These are phyloP conservation scores for Rhea pennata DNA, from an alignment of 2,113 vertebrate genomes.

Conservation along the genomic window DNA sequence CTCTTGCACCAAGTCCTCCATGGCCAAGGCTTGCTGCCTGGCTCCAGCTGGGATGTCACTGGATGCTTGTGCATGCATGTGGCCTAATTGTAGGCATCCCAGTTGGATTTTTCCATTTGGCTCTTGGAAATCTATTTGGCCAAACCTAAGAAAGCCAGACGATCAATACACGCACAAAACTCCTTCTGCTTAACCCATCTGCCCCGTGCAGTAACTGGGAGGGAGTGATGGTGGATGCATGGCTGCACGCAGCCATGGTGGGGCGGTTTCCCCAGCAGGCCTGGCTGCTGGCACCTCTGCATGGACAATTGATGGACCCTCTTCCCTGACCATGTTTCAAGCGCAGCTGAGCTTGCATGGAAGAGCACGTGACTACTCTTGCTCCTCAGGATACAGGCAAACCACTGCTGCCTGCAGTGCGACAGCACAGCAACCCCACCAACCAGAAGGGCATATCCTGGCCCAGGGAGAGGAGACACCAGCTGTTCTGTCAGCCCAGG, in stretches of 20 bases:
- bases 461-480: no score
- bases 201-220: not conserved
- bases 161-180: not conserved
- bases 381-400: no score
- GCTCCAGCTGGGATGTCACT: not conserved
- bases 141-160: not conserved
- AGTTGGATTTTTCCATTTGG: not conserved
- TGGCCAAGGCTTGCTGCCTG: not conserved
- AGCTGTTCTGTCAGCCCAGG: no score
- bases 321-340: not conserved
- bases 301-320: not conserved
- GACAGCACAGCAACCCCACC: no score
- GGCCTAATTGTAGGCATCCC: not conserved
- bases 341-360: not conserved
- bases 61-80: not conserved
- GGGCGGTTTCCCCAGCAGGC: not conserved
- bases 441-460: no score
- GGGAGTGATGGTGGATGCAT: not conserved
- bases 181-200: not conserved
- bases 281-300: not conserved
- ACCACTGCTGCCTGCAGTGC: no score
- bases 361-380: not conserved
- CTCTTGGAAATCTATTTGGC: not conserved
- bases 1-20: not conserved
- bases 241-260: not conserved